Evolutionary conservation across 2,888 invertebrate genomes (phyloP), one percentile per base, ranked within the genome.

Genomic region (Drosophila anomalipes): DNA sequence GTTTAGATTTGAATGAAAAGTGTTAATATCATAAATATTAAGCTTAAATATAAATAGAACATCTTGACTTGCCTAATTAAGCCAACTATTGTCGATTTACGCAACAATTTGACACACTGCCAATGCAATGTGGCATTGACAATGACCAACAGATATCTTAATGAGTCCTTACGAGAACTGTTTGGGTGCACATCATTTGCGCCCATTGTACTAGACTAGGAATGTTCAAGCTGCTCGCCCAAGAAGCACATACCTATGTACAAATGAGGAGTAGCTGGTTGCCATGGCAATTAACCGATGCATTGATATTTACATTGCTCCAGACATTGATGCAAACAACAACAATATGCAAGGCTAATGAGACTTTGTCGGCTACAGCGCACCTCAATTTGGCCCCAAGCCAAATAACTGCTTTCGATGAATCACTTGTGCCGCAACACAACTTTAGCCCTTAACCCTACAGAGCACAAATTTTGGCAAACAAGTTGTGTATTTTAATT

Each of bases 241-340:
- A 53, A 63, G 35, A 35, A 33, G 16, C 41, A 26, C 28, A 26
- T 12, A 26, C 19, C 33, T 33, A 22, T 26, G 1, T 22, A 22
- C 56, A 28, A 1, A 19, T 3, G 16, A 37, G 9, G 26, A 47
- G 1, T 7, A 56, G 2, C 26, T 37, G 26, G 19, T 9, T 61
- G 35, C 16, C n/a, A 37, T 12, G 19, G 26, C 26, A 30, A 37
- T 65, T 51, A 33, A 26, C 9, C 32, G 16, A 47, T 67, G 37
- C 67, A 54, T 56, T 22, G 16, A 60, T 67, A 67, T 58, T 33
- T n/a, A 49, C 30, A 47, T 60, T 49, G 60, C 14, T 76, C 7
- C 41, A 41, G 30, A 33, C 30, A 28, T 33, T 37, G n/a, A 35
- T 22, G 9, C 28, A 28, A 69, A 32, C 32, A 16, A 5, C 30